Conservation (phyloP, 1,140 invertebrate species). For the Drosophila gunungcola region DNA sequence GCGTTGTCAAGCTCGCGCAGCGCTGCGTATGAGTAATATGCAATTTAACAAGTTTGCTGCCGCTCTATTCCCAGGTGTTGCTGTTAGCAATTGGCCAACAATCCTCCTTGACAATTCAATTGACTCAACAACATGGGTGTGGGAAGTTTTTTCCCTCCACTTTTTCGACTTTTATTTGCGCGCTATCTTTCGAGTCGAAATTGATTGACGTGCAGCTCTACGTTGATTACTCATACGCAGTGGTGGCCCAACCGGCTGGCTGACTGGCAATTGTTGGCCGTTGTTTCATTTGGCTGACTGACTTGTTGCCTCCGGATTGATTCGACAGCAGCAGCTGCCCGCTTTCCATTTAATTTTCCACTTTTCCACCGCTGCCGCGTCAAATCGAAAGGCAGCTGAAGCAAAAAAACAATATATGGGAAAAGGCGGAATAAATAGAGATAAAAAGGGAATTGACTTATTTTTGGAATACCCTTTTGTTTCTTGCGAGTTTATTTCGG, state of each 20-base stretch:
- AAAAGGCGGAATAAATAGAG: background rate
- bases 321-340: background rate
- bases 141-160: conserved; percentile 20
- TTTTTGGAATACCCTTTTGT: conserved; percentile 4
- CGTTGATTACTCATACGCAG: conserved; percentile 67
- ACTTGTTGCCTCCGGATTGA: conserved; percentile 19
- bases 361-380: background rate
- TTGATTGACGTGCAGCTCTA: conserved; percentile 52
- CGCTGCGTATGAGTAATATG: conserved; percentile 67
- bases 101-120: conserved; percentile 46
- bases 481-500: background rate
- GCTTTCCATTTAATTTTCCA: conserved; percentile 17
- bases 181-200: conserved; percentile 24
- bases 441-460: background rate
- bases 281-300: conserved; percentile 14
- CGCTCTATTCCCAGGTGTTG: conserved; percentile 26
- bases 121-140: conserved; percentile 33
- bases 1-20: conserved; percentile 9
- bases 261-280: conserved; percentile 26
- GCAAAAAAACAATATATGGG: background rate
- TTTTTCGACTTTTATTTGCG: conserved; percentile 17
- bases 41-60: conserved; percentile 25
- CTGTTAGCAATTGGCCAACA: conserved; percentile 27
- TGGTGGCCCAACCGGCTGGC: conserved; percentile 31
- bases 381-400: conserved; percentile 5